These are phyloP conservation scores for Channa maculata DNA, from an alignment of 2,113 vertebrate genomes.

Conservation along the genomic window DNA sequence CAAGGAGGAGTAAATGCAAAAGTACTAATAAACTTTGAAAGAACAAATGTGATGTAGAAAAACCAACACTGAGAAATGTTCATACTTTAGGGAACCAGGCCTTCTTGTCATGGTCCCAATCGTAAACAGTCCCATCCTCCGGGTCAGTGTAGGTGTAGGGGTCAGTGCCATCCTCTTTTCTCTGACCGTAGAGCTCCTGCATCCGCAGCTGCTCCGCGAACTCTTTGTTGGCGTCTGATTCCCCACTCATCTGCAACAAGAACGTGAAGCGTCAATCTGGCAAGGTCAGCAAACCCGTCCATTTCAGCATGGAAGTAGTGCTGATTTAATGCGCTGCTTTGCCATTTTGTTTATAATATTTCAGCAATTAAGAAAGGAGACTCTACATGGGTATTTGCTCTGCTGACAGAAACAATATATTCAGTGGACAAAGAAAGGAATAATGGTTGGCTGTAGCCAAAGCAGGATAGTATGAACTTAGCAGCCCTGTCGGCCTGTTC, in stretches of 20 bases:
- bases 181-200: constrained; percentile 87
- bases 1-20: neutral
- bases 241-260: constrained; percentile 73
- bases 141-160: constrained; percentile 86
- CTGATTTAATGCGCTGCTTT: neutral
- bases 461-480: neutral
- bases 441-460: neutral
- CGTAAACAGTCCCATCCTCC: constrained; percentile 90
- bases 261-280: neutral
- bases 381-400: too few species aligned
- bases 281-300: neutral
- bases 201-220: constrained; percentile 93
- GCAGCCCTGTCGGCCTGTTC: too few species aligned
- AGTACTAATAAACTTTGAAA: neutral
- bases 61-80: neutral
- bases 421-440: too few species aligned
- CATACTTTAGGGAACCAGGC: constrained; percentile 97
- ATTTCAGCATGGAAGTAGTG: neutral
- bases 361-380: too few species aligned
- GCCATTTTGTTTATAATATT: too few species aligned
- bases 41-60: neutral
- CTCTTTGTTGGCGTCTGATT: constrained; percentile 84
- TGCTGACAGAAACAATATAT: too few species aligned
- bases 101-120: constrained; percentile 94
- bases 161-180: constrained; percentile 72